Base-by-base conservation (phyloP, 2,797 vertebrate species). In the Crocodylus rhombifer region DNA sequence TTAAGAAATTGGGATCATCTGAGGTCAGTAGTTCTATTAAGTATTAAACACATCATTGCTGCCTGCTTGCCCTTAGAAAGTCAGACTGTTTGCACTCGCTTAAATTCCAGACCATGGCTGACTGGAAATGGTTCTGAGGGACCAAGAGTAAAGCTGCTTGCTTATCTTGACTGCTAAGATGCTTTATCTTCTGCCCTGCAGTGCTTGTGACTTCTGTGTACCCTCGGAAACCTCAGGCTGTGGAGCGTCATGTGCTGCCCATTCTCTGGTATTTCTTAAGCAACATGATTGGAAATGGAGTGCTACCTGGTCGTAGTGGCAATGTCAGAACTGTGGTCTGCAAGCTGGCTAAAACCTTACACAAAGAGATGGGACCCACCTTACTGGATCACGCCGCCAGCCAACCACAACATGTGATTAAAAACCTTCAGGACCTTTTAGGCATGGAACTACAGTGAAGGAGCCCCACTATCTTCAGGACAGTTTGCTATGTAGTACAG, bases 201-300 rank as follows among this genome's bases (percentile, higher is more conserved):
- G 97, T 9, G 56, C 96, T 98, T 33, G 98, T 98, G 91, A 71
- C 67, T 33, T 91, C 95, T 0, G 96, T 97, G 77, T 97, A 97
- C 80, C 92, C 88, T 21, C 65, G 5, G 17, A 98, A 97, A 82
- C 97, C 97, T 60, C 93, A 96, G 77, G 82, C 84, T 0, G 86
- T 97, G 69, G 95, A 98, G 71, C 74, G 60, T 55, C 95, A 96
- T 0, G 77, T 92, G 64, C 95, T 98, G 62, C 98, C 98, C 0
- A 65, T 86, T 6, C 97, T 98, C 85, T 98, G 98, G 97, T 95
- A 96, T 85, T 94, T 98, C 86, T 87, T 98, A 83, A 94, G 64
- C 87, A 97, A 87, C 75, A 95, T 95, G 91, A 84, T 14, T 0
- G 94, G 96, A 36, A 97, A 77, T 0, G 86, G 92, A 0, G 51